Base-by-base conservation (phyloP, 2,113 vertebrate genomes). In the Mustelus asterias region DNA sequence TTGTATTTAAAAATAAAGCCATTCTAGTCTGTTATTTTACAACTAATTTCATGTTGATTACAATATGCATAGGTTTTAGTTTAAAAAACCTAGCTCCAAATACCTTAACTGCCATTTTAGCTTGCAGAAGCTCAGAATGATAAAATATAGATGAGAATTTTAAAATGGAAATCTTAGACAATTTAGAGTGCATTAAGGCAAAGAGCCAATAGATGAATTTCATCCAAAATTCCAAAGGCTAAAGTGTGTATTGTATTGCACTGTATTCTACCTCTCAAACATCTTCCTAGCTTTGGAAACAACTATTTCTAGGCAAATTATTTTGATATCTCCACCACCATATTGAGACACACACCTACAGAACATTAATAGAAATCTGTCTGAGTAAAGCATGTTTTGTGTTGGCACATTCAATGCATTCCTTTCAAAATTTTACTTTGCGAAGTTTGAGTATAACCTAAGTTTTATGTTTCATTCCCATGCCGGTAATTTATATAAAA, bases 201-300 rank as follows among this genome's bases (percentile, higher is more conserved):
- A 94, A 95, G 26, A 22, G 69, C 94, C 94, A 95, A 95, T n/a
- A 54, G 24, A 76, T 72, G 24, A 70, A 72, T 95, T 69, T 72
- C 94, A 95, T 44, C 94, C 69, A 72, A 76, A 44, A 95, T 72
- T 72, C 69, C 69, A 54, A 95, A 95, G 94, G 69, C 13, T 95
- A 72, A 44, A 95, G 7, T 76, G 69, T 95, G 41, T 70, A 33
- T 26, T 72, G 11, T 33, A 95, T 95, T 72, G 44, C 14, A 54
- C 33, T 76, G 14, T 8, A 72, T 54, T 95, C 65, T 48, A 48
- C 37, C 67, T 22, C 65, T 94, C 92, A 48, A 95, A 26, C 70
- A 76, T 76, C 93, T 76, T 54, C 44, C 24, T 22, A 33, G 26
- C 26, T 72, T 54, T 44, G 54, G 7, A 54, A 72, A 48, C 44